Evolutionary conservation across 2,113 vertebrate genomes (phyloP).

Genomic region (Elgaria multicarinata): DNA sequence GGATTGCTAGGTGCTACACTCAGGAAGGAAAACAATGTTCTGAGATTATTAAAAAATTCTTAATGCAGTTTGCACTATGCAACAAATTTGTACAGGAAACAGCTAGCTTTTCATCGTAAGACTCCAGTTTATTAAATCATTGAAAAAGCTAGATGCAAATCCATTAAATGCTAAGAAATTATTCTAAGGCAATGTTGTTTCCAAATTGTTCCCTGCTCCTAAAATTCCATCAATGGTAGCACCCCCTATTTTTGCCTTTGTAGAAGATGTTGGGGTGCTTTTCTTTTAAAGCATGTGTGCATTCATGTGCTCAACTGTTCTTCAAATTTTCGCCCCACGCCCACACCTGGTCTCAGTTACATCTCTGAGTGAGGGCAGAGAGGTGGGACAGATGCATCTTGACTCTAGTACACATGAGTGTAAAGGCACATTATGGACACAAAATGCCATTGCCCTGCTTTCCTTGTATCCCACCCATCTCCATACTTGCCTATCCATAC

Average conservation of each 20-base stretch:
- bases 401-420: neutral
- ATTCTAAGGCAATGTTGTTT: neutral
- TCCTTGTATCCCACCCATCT: neutral
- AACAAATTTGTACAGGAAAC: neutral
- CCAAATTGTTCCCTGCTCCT: neutral
- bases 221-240: no score
- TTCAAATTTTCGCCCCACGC: neutral
- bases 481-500: neutral
- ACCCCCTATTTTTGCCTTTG: neutral
- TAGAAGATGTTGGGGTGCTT: neutral
- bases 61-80: neutral
- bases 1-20: conserved; percentile 15
- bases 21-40: neutral
- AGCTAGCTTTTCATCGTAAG: neutral
- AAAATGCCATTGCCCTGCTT: neutral
- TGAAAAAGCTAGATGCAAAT: neutral
- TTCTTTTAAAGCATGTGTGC: neutral
- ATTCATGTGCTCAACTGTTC: neutral
- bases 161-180: neutral
- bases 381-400: neutral
- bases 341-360: neutral
- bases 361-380: neutral
- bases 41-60: neutral
- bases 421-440: neutral
- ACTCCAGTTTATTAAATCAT: conserved; percentile 5